Conservation (phyloP, 2,113 vertebrate species). For the Eurypyga helias region DNA sequence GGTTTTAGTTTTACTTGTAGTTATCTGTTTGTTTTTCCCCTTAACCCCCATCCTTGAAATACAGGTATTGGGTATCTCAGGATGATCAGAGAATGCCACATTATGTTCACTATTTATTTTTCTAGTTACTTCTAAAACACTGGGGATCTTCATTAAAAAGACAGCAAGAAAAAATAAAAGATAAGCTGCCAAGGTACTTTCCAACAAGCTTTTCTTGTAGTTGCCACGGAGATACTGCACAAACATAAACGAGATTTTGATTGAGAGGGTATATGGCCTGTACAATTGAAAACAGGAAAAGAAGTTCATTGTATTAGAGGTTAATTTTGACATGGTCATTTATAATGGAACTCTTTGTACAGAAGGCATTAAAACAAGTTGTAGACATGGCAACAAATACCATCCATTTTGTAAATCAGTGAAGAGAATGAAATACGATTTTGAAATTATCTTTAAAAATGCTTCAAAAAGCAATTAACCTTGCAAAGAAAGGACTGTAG, state of each 20-base stretch:
- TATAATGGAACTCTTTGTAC: not conserved
- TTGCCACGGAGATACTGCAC: not conserved
- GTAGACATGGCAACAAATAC: not conserved
- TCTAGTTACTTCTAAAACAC: not conserved
- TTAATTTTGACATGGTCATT: constrained; percentile 28
- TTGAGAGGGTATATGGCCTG: not conserved
- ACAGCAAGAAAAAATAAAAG: not conserved
- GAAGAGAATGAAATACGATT: not conserved
- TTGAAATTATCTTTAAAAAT: not conserved
- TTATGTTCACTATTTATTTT: not conserved
- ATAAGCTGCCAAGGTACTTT: not conserved
- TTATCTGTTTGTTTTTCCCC: not conserved
- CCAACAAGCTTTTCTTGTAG: constrained; percentile 1
- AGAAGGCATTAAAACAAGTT: not conserved
- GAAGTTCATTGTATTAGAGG: not conserved
- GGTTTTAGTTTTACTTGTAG: not conserved
- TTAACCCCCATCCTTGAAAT: not conserved
- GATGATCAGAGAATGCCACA: not conserved
- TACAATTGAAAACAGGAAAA: not conserved
- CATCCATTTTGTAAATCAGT: not conserved
- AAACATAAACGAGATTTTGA: constrained; percentile 38
- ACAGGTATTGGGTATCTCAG: not conserved
- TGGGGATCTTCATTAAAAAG: not conserved
- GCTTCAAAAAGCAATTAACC: not conserved
- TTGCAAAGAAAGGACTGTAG: not conserved